A percentile compares a stretch with the other conserved stretches of the same genome.
Conservation (phyloP, 2,113 vertebrate species). For the Calidris pugnax region DNA sequence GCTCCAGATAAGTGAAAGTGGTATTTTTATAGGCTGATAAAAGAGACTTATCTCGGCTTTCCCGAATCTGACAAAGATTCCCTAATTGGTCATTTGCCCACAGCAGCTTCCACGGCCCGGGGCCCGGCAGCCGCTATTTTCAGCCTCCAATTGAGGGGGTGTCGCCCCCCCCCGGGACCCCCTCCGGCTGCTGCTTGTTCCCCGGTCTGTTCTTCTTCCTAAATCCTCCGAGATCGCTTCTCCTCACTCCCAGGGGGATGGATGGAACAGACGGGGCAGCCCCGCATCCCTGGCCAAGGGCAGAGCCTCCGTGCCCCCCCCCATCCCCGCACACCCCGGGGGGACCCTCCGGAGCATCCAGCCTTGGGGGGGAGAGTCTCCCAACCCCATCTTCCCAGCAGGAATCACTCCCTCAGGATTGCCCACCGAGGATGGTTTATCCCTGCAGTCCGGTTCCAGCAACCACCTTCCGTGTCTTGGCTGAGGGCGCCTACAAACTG, state of each 20-base stretch:
- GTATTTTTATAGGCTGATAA: constrained; percentile 82
- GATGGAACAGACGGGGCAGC: background rate
- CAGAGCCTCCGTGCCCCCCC: background rate
- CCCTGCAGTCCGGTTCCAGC: accelerated
- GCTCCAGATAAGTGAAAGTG: constrained; percentile 75
- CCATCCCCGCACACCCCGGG: background rate
- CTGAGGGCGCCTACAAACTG: accelerated
- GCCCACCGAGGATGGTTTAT: accelerated
- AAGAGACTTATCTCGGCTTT: constrained; percentile 69
- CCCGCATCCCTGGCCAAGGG: background rate
- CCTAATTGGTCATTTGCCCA: constrained; percentile 67
- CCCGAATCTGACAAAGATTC: constrained; percentile 62
- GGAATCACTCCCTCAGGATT: accelerated
- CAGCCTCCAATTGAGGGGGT: background rate
- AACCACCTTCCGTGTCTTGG: accelerated
- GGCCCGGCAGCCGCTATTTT: background rate
- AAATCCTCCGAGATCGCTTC: accelerated
- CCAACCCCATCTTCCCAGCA: accelerated
- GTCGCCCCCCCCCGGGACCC: background rate
- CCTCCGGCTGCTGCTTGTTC: background rate
- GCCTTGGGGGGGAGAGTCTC: background rate
- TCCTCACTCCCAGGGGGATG: accelerated
- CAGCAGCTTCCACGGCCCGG: background rate
- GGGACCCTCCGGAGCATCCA: background rate
- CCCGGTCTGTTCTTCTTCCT: background rate